Base-by-base conservation (phyloP, 2,797 vertebrate species). In the Coreius guichenoti region DNA sequence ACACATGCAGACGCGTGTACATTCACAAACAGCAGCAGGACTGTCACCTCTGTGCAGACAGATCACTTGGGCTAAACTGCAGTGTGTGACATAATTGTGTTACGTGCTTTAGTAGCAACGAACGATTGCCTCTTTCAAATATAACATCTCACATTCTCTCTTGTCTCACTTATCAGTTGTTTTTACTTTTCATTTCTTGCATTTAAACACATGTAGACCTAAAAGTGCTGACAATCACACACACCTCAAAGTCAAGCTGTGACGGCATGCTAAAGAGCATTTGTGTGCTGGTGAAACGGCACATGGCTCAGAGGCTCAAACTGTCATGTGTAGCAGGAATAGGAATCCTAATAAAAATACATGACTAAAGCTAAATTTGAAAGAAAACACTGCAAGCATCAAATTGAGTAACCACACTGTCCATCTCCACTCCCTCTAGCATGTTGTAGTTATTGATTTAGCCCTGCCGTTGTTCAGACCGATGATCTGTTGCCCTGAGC, bases 281-380 rank as follows among this genome's bases (percentile, higher is more conserved):
- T 17, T 63, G 54, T n/a, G 26, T 74, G 70, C 56, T 49, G 45
- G 72, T 36, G 8, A 26, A 76, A 43, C 7, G 14, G 23, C 36
- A 16, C 26, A 73, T n/a, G 47, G 5, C 68, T 51, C 36, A 73
- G 29, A 72, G n/a, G 56, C 58, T 36, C 19, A 51, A 76, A 58
- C 65, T 67, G 75, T 83, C 68, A 54, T 65, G 43, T 12, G 23
- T 61, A 19, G 68, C 84, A 73, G 69, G 83, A 36, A 80, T 68
- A 49, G 36, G 14, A 76, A 87, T 88, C 21, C 73, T 89, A 86
- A 92, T 92, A 78, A 76, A 88, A 92, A 93, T 88, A 91, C 70
- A 31, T 47, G 31, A 61, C 31, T 47, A 26, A 89, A 89, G 89
- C 73, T 31, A 80, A 86, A 87, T 91, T 89, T 83, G 33, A 65